Percentiles rank a stretch among this genome's conserved stretches.
Conservation (phyloP, 1,140 invertebrate genomes). For the Lucilia cuprina region DNA sequence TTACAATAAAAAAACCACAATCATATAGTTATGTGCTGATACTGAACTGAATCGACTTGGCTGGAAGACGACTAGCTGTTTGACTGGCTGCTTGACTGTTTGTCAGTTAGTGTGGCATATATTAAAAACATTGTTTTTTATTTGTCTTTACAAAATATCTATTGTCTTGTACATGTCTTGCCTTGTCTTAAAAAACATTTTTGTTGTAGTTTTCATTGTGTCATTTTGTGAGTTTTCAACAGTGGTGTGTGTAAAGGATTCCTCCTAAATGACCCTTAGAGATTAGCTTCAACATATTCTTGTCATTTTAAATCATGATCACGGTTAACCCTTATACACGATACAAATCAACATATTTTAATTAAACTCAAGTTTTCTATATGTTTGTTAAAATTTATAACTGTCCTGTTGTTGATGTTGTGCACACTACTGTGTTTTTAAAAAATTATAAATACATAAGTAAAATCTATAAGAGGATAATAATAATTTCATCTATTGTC, state of each 20-base stretch:
- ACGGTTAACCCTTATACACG: no score
- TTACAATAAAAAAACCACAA: conserved; percentile 18
- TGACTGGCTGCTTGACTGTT: background rate
- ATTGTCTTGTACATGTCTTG: conserved; percentile 14
- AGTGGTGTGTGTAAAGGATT: background rate
- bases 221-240: background rate
- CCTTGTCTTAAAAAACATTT: background rate
- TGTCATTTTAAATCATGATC: no score
- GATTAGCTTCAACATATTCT: no score
- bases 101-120: background rate
- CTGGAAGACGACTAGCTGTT: background rate
- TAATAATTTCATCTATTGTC: no score
- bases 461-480: no score
- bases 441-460: no score
- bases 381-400: no score
- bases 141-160: background rate
- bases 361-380: no score
- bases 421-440: no score
- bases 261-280: no score
- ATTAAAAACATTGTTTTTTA: background rate
- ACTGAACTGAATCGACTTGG: background rate
- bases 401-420: no score
- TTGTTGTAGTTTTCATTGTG: background rate
- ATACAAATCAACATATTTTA: no score
- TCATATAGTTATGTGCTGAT: background rate